phyloP scores from a whole-genome alignment of 2,113 vertebrate genomes.

The Glaucidium brasilianum region DNA sequence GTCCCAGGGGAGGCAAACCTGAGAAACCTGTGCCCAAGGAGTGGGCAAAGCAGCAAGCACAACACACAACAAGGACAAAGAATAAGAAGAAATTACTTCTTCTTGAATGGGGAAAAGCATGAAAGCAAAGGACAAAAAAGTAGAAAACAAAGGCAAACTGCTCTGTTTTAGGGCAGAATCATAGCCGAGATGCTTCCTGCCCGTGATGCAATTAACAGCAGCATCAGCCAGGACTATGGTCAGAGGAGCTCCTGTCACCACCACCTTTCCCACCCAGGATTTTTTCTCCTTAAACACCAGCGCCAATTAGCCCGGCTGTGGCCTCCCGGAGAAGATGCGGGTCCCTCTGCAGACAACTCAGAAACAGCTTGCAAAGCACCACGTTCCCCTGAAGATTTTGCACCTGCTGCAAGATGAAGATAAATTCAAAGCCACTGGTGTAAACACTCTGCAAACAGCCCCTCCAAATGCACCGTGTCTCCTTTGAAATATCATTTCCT shows the following conservation, averaged over 20 bases:
- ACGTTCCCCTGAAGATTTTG: background rate
- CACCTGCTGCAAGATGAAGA: constrained; percentile 45
- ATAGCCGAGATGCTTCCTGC: background rate
- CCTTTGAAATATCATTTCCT: constrained; percentile 31
- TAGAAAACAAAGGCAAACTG: background rate
- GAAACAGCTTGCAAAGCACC: background rate
- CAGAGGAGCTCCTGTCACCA: background rate
- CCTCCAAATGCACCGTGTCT: background rate
- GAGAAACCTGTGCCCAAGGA: background rate
- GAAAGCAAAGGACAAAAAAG: background rate
- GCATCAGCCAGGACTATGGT: background rate
- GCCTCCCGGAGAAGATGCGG: background rate
- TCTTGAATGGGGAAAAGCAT: background rate
- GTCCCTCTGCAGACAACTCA: background rate
- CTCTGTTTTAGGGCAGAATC: background rate
- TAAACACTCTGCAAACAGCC: constrained; percentile 14
- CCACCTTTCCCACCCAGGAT: background rate
- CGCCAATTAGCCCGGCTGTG: background rate
- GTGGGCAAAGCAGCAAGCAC: background rate
- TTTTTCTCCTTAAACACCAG: background rate
- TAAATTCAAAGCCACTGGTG: constrained; percentile 29
- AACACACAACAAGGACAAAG: rapidly evolving
- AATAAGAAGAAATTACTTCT: background rate
- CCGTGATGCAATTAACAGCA: background rate
- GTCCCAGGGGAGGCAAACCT: background rate